Base-by-base conservation (phyloP, 2,113 vertebrate species). In the Lepidothrix coronata region DNA sequence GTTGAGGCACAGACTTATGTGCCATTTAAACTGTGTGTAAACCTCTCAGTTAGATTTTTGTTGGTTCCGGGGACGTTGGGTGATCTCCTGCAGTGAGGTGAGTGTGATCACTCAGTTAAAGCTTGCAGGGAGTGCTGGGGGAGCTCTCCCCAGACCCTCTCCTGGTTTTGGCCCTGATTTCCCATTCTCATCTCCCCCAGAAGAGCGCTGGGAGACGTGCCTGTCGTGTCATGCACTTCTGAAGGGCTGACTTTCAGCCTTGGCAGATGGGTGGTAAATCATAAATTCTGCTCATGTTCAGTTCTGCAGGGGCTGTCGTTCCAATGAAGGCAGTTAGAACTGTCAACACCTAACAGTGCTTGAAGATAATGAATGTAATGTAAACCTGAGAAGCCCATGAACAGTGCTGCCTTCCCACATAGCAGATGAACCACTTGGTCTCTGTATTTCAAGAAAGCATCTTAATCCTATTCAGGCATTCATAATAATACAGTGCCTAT, bases 281-380 rank as follows among this genome's bases (percentile, higher is more conserved):
- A 1, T 88, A 59, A 84, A 95, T 95, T 95, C 76, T 58, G n/a
- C 24, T 30, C 3, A 3, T 5, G 21, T 91, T 91, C 19, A 3
- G 30, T 85, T 93, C 88, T 55, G 25, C 62, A 81, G 62, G 62
- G 72, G 43, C 85, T 3, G 8, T 44, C 4, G 7, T 66, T 66
- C 74, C 79, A 65, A 22, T 8, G 73, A 93, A 96, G 67, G 90
- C 93, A 80, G 95, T 94, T 97, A 96, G 96, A 96, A 82, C 92
- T 96, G 94, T 96, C 95, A 95, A 57, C 92, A 90, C 84, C 67
- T 82, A 87, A 41, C 85, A 67, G 84, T 89, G 78, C 75, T 89
- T 44, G 67, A 61, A 83, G 88, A 91, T 96, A 95, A 97, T 95
- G 88, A 92, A 85, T 83, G 75, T 90, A 78, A 74, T 52, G 55